These are phyloP conservation scores for Myotis daubentonii DNA, from an alignment of 2,797 vertebrate species.

Conservation along the genomic window DNA sequence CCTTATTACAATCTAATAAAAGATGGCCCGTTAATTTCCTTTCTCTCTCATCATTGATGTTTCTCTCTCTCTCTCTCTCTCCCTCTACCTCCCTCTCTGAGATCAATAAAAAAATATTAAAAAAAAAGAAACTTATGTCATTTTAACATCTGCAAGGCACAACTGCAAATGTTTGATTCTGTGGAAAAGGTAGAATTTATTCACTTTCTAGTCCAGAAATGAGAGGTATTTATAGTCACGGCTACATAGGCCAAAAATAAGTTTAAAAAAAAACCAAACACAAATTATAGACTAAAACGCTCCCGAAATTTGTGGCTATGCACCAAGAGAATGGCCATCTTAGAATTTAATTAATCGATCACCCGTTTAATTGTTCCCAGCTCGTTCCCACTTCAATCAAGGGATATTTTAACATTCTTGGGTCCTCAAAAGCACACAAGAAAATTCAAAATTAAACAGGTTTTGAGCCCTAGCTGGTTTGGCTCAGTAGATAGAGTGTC, in stretches of 20 bases:
- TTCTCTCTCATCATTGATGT: no score
- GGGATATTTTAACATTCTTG: background rate
- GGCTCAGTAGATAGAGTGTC: no score
- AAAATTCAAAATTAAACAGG: background rate
- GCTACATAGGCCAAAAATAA: background rate
- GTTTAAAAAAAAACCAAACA: background rate
- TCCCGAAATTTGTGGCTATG: background rate
- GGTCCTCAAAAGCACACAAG: background rate
- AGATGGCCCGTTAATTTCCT: no score
- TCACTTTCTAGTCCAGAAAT: background rate
- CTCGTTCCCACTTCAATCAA: background rate
- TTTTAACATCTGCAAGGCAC: background rate
- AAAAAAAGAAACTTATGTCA: background rate
- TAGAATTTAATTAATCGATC: background rate
- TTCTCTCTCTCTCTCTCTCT: no score
- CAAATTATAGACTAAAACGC: background rate
- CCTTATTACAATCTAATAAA: no score
- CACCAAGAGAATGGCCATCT: background rate
- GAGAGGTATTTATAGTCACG: background rate
- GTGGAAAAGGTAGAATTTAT: conserved; percentile 24
- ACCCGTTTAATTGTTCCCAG: background rate
- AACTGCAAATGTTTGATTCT: conserved; percentile 6
- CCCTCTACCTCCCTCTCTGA: no score
- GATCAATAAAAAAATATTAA: no score
- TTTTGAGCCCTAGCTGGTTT: no score